A percentile compares a stretch with the other conserved stretches of the same genome.
phyloP scores from a whole-genome alignment of 2,888 invertebrate species.

The Patella ulyssiponensis region DNA sequence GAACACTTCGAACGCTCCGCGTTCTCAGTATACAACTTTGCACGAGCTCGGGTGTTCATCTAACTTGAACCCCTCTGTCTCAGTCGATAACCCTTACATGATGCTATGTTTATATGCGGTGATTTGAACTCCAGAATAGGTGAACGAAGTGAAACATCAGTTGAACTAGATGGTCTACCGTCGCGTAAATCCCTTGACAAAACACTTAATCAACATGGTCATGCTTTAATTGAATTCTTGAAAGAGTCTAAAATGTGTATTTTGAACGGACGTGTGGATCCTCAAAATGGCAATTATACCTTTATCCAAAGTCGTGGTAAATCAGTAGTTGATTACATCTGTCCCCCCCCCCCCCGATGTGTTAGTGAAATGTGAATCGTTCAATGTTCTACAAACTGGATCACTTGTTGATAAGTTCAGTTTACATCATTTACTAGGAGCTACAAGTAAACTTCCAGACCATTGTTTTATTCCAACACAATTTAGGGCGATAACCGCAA shows the following conservation, averaged over 20 bases:
- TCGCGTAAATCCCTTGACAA: background rate
- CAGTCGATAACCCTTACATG: no score
- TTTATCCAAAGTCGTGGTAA: background rate
- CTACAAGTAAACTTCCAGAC: slow-evolving; percentile 11
- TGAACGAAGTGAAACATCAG: background rate
- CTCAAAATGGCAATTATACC: background rate
- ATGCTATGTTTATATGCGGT: slow-evolving; percentile 7
- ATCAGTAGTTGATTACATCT: slow-evolving; percentile 14
- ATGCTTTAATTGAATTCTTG: slow-evolving; percentile 1
- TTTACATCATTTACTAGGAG: slow-evolving; percentile 7
- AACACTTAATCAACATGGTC: slow-evolving; percentile 15
- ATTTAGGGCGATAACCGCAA: background rate
- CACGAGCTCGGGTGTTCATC: no score
- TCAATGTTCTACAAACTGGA: background rate
- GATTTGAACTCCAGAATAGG: slow-evolving; percentile 13
- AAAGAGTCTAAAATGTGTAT: background rate
- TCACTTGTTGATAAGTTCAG: background rate
- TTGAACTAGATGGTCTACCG: background rate
- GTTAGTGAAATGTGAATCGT: background rate
- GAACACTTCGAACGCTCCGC: no score
- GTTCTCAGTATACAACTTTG: no score
- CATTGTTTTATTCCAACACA: background rate
- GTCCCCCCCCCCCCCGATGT: background rate
- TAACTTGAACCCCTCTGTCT: no score
- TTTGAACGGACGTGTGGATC: background rate